Evolutionary conservation across 2,888 invertebrate species (phyloP).

Genomic region (Pterobdella sp.): DNA sequence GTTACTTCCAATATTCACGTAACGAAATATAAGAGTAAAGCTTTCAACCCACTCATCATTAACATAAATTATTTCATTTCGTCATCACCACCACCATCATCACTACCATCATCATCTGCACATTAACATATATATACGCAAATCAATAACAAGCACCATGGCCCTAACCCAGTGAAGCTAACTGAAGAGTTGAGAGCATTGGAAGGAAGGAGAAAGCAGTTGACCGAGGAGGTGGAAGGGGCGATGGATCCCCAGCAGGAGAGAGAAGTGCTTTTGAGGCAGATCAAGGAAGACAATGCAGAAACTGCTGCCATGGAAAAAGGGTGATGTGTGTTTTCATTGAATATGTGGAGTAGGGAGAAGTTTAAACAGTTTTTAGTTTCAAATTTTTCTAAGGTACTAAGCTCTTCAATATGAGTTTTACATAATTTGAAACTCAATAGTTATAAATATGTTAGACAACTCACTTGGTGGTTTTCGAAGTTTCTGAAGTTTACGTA

Average conservation of each 20-base stretch:
- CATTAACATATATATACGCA: background rate
- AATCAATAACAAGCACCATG: background rate
- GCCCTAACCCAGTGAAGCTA: slow-evolving; percentile 54
- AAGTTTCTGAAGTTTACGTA: too few species aligned
- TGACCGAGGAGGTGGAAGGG: slow-evolving; percentile 63
- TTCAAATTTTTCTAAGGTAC: too few species aligned
- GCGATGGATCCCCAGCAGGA: slow-evolving; percentile 70
- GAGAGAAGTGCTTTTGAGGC: slow-evolving; percentile 65
- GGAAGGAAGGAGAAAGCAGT: slow-evolving; percentile 59
- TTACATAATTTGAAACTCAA: too few species aligned
- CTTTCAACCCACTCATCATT: background rate
- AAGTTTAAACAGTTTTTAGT: too few species aligned
- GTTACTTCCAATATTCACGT: too few species aligned
- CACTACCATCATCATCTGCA: background rate
- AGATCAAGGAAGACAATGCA: slow-evolving; percentile 69
- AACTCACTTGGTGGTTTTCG: too few species aligned
- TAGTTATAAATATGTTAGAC: too few species aligned
- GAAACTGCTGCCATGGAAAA: slow-evolving; percentile 71
- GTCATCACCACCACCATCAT: slow-evolving; percentile 10
- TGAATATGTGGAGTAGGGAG: background rate
- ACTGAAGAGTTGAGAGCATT: slow-evolving; percentile 60
- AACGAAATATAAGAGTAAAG: background rate
- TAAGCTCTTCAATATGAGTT: too few species aligned
- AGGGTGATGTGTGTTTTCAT: slow-evolving; percentile 52
- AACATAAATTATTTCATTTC: background rate